Evolutionary conservation across 2,797 vertebrate genomes (phyloP).

Genomic region (Limnodromus scolopaceus): DNA sequence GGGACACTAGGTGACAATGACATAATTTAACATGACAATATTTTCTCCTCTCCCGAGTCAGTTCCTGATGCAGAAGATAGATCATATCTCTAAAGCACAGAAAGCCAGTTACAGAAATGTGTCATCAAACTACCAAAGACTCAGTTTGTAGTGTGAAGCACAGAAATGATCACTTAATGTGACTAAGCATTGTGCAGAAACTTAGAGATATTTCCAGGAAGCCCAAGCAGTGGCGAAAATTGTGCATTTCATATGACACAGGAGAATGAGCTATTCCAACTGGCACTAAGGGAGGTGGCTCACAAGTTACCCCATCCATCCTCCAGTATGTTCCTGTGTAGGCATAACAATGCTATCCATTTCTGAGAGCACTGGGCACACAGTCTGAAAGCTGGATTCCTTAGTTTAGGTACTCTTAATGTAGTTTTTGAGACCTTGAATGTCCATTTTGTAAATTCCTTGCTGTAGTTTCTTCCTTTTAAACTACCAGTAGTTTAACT

Average conservation of each 20-base stretch:
- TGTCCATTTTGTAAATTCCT: neutral
- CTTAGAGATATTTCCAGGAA: neutral
- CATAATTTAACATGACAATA: neutral
- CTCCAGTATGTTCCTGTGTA: neutral
- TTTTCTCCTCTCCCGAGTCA: neutral
- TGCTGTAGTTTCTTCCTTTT: neutral
- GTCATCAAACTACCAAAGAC: neutral
- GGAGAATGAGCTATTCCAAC: neutral
- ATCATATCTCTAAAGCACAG: neutral
- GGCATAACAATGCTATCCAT: neutral
- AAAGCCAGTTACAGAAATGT: neutral
- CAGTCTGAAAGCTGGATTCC: neutral
- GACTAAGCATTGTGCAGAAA: neutral
- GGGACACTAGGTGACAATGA: neutral
- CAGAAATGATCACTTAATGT: neutral
- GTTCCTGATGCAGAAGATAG: neutral
- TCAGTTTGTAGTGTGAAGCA: neutral
- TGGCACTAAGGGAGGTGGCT: neutral
- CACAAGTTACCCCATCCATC: neutral
- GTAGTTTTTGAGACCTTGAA: neutral
- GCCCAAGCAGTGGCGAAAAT: neutral
- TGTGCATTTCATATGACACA: neutral
- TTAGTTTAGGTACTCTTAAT: neutral
- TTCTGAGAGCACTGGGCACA: neutral
- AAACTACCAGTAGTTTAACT: neutral